Percentiles rank a stretch among this genome's conserved stretches.
These are phyloP conservation scores for Dryas iulia DNA, from an alignment of 1,140 invertebrate species.

Conservation along the genomic window DNA sequence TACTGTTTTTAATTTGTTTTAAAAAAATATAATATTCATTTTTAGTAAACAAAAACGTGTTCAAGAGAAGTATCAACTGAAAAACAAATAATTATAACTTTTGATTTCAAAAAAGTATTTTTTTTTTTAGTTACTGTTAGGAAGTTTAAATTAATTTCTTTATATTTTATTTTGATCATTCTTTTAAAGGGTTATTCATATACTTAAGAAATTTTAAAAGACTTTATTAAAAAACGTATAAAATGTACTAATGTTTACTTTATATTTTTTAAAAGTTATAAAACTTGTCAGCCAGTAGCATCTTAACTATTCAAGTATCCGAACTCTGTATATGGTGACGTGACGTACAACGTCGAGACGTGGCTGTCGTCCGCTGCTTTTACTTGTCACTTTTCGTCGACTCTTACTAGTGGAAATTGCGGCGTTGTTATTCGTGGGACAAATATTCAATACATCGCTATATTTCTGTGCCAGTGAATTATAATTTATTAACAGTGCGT, in stretches of 20 bases:
- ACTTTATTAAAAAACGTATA: no score
- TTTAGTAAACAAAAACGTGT: no score
- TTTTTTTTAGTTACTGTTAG: no score
- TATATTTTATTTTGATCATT: no score
- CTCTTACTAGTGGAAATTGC: neutral
- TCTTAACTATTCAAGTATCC: constrained; percentile 40
- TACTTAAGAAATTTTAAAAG: no score
- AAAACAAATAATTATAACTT: no score
- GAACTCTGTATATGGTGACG: constrained; percentile 57
- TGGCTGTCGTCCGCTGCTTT: constrained; percentile 67
- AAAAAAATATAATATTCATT: no score
- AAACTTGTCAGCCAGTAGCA: neutral
- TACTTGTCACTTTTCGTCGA: constrained; percentile 35
- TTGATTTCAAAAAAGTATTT: no score
- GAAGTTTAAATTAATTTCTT: no score
- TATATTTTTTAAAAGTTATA: neutral
- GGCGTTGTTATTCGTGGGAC: constrained; percentile 14
- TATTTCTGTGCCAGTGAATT: constrained; percentile 9
- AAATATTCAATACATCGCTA: constrained; percentile 22
- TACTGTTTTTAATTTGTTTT: no score
- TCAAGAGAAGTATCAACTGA: no score
- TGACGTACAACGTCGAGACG: constrained; percentile 64
- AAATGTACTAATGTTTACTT: neutral
- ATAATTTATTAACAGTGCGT: constrained; percentile 1
- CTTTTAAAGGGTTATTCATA: no score